Evolutionary conservation across 2,888 invertebrate genomes (phyloP), one percentile per base, ranked within the genome.

Genomic region (Thymelicus sylvestris): DNA sequence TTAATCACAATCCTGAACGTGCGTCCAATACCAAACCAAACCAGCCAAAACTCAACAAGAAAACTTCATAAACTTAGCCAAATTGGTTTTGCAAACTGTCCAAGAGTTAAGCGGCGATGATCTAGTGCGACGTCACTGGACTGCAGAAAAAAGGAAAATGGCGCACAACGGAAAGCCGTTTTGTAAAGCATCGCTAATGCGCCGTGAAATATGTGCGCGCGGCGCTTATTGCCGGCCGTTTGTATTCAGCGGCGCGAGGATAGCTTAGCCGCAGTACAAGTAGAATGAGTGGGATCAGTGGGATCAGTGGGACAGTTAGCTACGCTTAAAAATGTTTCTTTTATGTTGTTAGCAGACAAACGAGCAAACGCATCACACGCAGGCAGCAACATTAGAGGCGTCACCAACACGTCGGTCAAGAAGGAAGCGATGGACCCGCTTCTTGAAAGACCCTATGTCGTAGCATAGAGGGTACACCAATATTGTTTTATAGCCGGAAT

Each of bases 161-260:
- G 72, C 64, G 71, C 60, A 48, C 60, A 73, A 50, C 73, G 50
- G 66, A 73, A 75, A 78, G 76, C 74, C 75, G 71, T 83, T 84
- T 83, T 84, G 85, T 88, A 88, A 88, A 88, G 88, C 88, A 88
- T 83, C 78, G 81, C 83, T 88, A 88, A 88, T 88, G 83, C 87
- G 81, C 78, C 84, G 82, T 88, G 88, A 88, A 85, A 85, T 87
- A 88, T 88, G 87, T 85, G 79, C 81, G 81, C 79, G 75, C 77
- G 76, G 76, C 74, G 77, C 81, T 83, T 83, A 83, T 87, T 87
- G 87, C 80, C 75, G 81, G 87, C 86, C 76, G 89, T 89, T 89
- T 89, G 86, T 89, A 89, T 89, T 83, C 88, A 76, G 79, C 62
- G 76, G 75, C 72, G 71, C 55, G 69, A 60, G 62, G 72, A 55